phyloP scores from a whole-genome alignment of 2,113 vertebrate species.

The Miniopterus natalensis region DNA sequence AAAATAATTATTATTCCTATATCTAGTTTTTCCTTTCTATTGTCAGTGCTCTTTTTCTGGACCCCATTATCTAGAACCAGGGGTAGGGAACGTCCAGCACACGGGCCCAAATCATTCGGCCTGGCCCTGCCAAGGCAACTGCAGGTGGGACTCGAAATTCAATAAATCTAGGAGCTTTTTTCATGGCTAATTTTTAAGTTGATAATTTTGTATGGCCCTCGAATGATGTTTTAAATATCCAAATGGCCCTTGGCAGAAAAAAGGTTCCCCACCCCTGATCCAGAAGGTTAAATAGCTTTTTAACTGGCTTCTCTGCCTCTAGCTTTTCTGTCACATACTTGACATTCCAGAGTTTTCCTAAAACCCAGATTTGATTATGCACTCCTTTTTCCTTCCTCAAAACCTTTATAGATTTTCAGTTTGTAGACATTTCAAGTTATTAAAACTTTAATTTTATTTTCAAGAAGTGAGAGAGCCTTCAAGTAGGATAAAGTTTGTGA shows the following conservation, averaged over 20 bases:
- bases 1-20: background rate
- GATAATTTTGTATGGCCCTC: no score
- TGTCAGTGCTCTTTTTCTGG: background rate
- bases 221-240: no score
- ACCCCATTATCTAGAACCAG: background rate
- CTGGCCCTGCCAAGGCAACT: no score
- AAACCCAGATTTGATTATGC: background rate
- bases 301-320: background rate
- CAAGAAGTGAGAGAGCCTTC: background rate
- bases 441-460: slow-evolving; percentile 19
- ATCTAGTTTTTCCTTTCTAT: background rate
- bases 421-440: slow-evolving; percentile 12
- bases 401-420: background rate
- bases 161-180: no score
- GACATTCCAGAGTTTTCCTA: slow-evolving; percentile 39
- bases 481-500: background rate
- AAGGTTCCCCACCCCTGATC: no score
- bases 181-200: no score
- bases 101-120: no score
- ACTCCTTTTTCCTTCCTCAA: background rate
- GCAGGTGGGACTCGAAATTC: no score
- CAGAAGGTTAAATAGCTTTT: slow-evolving; percentile 17
- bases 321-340: background rate
- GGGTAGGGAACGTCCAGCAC: no score
- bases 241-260: no score